phyloP scores from a whole-genome alignment of 2,113 vertebrate genomes.

The Corapipo altera region DNA sequence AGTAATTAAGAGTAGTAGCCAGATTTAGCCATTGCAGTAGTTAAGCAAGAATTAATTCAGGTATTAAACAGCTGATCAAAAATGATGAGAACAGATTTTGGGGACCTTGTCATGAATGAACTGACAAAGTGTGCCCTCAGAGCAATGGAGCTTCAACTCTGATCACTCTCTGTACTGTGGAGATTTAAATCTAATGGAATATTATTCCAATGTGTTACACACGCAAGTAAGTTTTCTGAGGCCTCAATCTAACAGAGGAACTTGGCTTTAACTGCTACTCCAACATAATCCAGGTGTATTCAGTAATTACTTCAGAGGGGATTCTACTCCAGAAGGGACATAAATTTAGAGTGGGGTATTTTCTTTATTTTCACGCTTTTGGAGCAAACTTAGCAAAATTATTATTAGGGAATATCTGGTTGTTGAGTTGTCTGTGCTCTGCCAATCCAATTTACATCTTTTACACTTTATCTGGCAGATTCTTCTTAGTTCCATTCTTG shows the following conservation, averaged over 20 bases:
- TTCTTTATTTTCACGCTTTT: not conserved
- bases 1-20: not conserved
- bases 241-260: not conserved
- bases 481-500: not conserved
- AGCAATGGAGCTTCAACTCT: not conserved
- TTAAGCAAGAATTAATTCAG: not conserved
- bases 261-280: not conserved
- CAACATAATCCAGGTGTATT: not conserved
- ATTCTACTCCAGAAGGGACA: not conserved
- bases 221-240: not conserved
- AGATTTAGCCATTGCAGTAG: not conserved
- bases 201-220: not conserved
- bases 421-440: not conserved
- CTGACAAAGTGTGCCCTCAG: fast-evolving
- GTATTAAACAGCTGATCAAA: not conserved
- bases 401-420: not conserved
- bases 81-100: not conserved
- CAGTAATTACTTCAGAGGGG: not conserved
- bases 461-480: not conserved
- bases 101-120: not conserved
- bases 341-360: not conserved
- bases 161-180: not conserved
- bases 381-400: not conserved
- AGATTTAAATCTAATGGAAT: not conserved
- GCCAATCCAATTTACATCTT: not conserved